Percentiles rank a stretch among this genome's conserved stretches.
phyloP scores from a whole-genome alignment of 1,140 invertebrate genomes.

The Neotoxoptera formosana region DNA sequence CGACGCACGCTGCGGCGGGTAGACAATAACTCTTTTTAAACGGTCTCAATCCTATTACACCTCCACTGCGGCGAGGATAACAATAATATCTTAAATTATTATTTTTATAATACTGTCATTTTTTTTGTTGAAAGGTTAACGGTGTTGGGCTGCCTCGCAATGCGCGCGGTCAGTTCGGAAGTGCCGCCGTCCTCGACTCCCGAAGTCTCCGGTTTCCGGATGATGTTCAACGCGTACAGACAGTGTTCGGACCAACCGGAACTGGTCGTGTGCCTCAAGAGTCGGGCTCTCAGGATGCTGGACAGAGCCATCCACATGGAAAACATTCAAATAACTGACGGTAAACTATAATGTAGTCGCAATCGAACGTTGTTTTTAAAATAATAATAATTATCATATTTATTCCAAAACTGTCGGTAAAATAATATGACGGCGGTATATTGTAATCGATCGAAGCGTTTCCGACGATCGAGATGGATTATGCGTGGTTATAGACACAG shows the following conservation, averaged over 20 bases:
- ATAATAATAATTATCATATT: background rate
- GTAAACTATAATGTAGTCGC: slow-evolving; percentile 63
- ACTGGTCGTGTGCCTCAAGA: slow-evolving; percentile 73
- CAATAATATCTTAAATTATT: background rate
- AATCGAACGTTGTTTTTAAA: background rate
- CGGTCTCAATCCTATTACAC: background rate
- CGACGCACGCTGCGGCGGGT: too few species aligned
- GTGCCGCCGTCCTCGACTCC: background rate
- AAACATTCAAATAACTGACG: slow-evolving; percentile 70
- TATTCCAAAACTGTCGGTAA: background rate
- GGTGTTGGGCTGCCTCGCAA: background rate
- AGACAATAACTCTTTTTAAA: background rate
- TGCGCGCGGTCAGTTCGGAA: slow-evolving; percentile 13
- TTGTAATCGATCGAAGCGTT: background rate
- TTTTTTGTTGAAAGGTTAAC: background rate
- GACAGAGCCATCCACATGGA: slow-evolving; percentile 72
- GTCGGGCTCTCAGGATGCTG: slow-evolving; percentile 70
- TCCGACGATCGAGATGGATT: background rate
- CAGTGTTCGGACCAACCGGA: slow-evolving; percentile 71
- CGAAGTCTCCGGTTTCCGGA: slow-evolving; percentile 50
- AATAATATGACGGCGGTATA: background rate
- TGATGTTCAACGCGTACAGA: slow-evolving; percentile 68
- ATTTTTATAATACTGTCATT: background rate
- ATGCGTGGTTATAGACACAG: background rate
- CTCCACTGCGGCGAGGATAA: too few species aligned